A percentile compares a stretch with the other conserved stretches of the same genome.
These are phyloP conservation scores for Oegoconia quadripuncta DNA, from an alignment of 2,888 invertebrate genomes.

Conservation along the genomic window DNA sequence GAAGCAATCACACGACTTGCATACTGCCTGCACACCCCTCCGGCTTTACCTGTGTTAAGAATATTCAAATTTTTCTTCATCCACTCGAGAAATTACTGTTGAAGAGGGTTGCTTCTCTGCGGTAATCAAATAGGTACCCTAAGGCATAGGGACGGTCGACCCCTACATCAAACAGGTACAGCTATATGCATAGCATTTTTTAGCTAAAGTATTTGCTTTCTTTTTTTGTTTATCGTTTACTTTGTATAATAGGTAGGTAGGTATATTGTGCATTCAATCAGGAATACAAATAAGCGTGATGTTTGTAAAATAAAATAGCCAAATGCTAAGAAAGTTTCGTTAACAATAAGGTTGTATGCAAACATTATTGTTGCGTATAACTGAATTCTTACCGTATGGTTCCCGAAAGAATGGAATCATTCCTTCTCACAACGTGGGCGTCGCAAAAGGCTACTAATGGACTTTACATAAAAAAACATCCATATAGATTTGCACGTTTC, in stretches of 20 bases:
- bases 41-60: too few relatives aligned
- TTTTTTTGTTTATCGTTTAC: constrained; percentile 14
- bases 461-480: too few relatives aligned
- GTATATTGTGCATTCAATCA: constrained; percentile 14
- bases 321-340: not conserved
- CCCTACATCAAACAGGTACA: constrained; percentile 11
- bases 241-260: too few relatives aligned
- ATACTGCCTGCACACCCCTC: too few relatives aligned
- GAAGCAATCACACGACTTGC: too few relatives aligned
- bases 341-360: too few relatives aligned
- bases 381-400: too few relatives aligned
- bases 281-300: constrained; percentile 11
- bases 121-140: constrained; percentile 12
- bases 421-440: too few relatives aligned
- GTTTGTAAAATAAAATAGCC: constrained; percentile 1
- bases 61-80: constrained; percentile 9
- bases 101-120: constrained; percentile 10
- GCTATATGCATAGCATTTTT: constrained; percentile 13
- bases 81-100: constrained; percentile 8
- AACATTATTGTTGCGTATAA: too few relatives aligned
- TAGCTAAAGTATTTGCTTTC: constrained; percentile 12
- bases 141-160: constrained; percentile 7
- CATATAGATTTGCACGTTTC: too few relatives aligned
- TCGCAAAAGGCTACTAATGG: too few relatives aligned
- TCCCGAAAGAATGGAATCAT: too few relatives aligned